These are phyloP conservation scores for Steatornis caripensis DNA, from an alignment of 2,113 vertebrate genomes.

Conservation along the genomic window DNA sequence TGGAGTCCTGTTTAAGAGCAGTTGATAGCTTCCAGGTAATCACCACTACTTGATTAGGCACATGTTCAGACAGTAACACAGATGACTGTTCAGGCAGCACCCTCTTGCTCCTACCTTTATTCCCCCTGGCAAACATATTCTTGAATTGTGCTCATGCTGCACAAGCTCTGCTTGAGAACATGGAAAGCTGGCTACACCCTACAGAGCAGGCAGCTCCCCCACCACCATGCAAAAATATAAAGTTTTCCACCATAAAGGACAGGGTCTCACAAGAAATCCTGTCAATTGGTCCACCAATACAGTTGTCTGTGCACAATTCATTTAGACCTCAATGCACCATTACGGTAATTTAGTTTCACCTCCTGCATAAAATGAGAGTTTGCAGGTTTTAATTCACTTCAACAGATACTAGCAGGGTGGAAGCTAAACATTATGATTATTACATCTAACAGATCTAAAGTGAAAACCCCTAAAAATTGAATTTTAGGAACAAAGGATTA, in stretches of 20 bases:
- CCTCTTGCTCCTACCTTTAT: background rate
- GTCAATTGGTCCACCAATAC: background rate
- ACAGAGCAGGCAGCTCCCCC: background rate
- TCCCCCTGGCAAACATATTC: background rate
- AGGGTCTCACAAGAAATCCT: background rate
- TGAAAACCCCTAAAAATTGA: background rate
- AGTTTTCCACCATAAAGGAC: background rate
- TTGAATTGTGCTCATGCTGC: background rate
- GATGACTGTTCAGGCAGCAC: background rate
- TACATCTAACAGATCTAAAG: background rate
- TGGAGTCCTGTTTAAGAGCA: background rate
- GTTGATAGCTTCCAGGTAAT: background rate
- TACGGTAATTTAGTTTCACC: background rate
- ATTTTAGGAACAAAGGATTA: background rate
- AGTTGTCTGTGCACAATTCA: background rate
- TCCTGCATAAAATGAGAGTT: background rate
- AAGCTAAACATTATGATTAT: background rate
- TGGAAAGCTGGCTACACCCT: background rate
- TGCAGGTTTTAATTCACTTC: background rate
- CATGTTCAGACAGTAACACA: background rate
- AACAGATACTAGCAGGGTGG: background rate
- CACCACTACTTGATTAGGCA: background rate
- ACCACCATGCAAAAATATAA: rapidly evolving
- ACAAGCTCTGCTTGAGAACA: background rate
- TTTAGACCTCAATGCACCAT: background rate